Evolutionary conservation across 2,888 invertebrate species (phyloP).

Genomic region (Metacarcinus magister): DNA sequence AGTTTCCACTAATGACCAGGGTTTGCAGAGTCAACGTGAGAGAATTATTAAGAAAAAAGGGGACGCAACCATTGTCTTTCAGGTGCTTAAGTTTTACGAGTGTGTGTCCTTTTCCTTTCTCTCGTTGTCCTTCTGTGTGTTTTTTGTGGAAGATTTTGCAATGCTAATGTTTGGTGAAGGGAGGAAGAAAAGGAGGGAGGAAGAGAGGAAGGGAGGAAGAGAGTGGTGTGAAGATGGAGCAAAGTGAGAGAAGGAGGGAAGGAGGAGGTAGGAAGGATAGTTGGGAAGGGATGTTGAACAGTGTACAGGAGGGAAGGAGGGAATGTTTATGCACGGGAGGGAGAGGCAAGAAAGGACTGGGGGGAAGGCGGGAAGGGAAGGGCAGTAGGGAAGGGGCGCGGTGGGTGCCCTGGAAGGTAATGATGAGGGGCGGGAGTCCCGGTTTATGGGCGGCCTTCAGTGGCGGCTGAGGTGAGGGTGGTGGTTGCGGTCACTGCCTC

Average conservation of each 20-base stretch:
- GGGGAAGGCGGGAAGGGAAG: not conserved
- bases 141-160: not conserved
- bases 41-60: not conserved
- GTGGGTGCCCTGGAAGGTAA: not conserved
- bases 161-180: not conserved
- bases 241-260: not conserved
- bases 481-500: conserved; percentile 44
- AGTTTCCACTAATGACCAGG: not conserved
- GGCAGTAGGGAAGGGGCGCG: not conserved
- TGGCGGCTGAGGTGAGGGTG: not conserved
- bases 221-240: not conserved
- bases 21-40: not conserved
- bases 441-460: conserved; percentile 29
- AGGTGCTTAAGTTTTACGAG: not conserved
- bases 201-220: not conserved
- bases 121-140: not conserved
- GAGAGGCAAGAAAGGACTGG: not conserved
- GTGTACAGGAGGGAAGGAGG: not conserved
- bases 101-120: not conserved
- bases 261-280: not conserved
- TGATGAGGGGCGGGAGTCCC: not conserved
- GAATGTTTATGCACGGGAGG: not conserved
- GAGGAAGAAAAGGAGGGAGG: not conserved
- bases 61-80: not conserved
- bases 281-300: not conserved